Base-by-base conservation (phyloP, 2,113 vertebrate species). In the Genyomyrus donnyi region DNA sequence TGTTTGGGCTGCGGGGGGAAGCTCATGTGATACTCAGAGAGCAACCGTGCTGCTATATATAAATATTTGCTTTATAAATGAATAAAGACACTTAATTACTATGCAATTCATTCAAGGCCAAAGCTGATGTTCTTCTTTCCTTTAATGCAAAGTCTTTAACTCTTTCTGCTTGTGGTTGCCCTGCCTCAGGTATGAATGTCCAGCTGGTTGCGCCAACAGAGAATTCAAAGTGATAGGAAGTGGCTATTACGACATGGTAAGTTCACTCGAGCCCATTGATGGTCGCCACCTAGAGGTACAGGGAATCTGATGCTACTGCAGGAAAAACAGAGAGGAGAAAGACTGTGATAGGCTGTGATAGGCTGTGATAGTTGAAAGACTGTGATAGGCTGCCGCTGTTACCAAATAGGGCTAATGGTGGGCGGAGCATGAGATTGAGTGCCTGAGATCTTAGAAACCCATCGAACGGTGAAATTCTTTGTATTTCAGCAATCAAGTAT, bases 241-340 rank as follows among this genome's bases (percentile, higher is more conserved):
- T 91, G 97, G 97, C 87, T 95, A 97, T 95, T 99, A 98, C 94
- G 98, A 99, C 94, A 98, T 99, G 98, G 98, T 99, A 95, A 95
- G 94, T 90, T 88, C 85, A 89, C 50, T 5, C 42, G n/a, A 70
- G 17, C 35, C 85, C 27, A 31, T 45, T 24, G 52, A n/a, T 46
- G 27, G 46, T 35, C 45, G 5, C 19, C 8, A 4, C 45, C 39
- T 45, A 83, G 45, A 48, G 45, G 45, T n/a, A 8, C 42, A 85
- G n/a, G 50, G 52, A 53, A 5, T 39, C 86, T 42, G 48, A 85
- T 85, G 83, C 19, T n/a, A 35, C 11, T 27, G 24, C 70, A 39
- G 27, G 70, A 7, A 80, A 42, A 42, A 3, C 13, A 80, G 4
- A 19, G 35, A 42, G 74, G 35, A 80, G 31, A 19, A 19, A 31